phyloP scores from a whole-genome alignment of 2,888 invertebrate species.

The Epirrhoe alternata region DNA sequence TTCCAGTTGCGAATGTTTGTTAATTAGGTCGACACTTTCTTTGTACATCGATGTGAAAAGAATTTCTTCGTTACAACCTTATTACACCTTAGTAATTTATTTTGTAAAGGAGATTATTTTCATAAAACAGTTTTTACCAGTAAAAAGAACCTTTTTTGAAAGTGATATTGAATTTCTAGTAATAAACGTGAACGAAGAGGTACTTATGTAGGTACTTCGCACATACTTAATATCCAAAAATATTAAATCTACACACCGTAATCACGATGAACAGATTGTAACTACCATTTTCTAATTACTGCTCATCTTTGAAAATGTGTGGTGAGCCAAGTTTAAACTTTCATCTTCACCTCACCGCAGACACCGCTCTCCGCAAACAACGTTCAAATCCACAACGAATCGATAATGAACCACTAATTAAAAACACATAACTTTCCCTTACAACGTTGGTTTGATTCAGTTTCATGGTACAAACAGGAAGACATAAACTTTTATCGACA shows the following conservation, averaged over 20 bases:
- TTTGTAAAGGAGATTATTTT: not conserved
- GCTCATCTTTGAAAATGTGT: not conserved
- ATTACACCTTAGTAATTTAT: not conserved
- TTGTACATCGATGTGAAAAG: constrained; percentile 6
- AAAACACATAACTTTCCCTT: constrained; percentile 46
- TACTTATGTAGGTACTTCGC: too few species aligned
- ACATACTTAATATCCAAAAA: too few species aligned
- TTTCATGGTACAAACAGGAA: constrained; percentile 64
- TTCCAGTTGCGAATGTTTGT: constrained; percentile 27
- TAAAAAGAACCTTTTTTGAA: too few species aligned
- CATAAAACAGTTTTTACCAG: too few species aligned
- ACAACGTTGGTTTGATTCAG: constrained; percentile 50
- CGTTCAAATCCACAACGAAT: constrained; percentile 28
- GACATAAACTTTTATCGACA: constrained; percentile 67
- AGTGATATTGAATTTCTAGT: too few species aligned
- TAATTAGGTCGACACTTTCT: constrained; percentile 34
- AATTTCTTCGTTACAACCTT: not conserved
- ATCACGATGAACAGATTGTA: not conserved
- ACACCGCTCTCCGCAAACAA: constrained; percentile 15
- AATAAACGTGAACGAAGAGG: too few species aligned
- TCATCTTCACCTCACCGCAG: constrained; percentile 10
- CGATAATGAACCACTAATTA: constrained; percentile 38
- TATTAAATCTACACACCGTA: not conserved
- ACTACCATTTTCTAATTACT: not conserved
- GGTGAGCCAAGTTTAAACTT: not conserved